Percentiles rank a stretch among this genome's conserved stretches.
Evolutionary conservation across 2,888 invertebrate genomes (phyloP).

Genomic region (Labia minor): DNA sequence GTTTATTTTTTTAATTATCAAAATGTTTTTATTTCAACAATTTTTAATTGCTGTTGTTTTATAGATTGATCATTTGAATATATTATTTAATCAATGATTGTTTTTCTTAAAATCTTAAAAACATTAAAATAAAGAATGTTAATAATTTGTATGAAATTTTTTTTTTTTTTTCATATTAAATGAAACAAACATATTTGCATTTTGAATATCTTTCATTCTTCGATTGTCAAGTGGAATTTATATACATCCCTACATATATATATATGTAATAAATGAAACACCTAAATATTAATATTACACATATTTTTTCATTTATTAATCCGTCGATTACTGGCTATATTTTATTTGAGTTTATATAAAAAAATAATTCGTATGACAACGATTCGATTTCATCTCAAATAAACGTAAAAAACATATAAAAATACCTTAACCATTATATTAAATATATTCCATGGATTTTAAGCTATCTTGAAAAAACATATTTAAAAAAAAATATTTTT

Average conservation of each 20-base stretch:
- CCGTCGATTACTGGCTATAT: not conserved
- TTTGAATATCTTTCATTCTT: too few relatives aligned
- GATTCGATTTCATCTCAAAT: not conserved
- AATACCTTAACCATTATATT: not conserved
- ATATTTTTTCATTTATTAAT: not conserved
- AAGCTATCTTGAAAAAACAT: slow-evolving; percentile 1
- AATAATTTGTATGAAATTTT: too few relatives aligned
- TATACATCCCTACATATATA: not conserved
- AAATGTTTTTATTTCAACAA: too few relatives aligned
- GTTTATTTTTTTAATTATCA: too few relatives aligned
- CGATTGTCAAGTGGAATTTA: too few relatives aligned
- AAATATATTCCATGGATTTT: not conserved
- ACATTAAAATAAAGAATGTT: too few relatives aligned
- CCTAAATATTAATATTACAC: not conserved
- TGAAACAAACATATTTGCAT: too few relatives aligned
- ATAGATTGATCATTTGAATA: too few relatives aligned
- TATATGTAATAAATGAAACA: not conserved
- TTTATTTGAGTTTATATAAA: not conserved
- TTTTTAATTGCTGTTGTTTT: too few relatives aligned
- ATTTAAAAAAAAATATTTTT: not conserved
- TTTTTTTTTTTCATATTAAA: too few relatives aligned
- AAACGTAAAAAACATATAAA: not conserved
- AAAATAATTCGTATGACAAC: not conserved
- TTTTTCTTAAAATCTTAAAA: too few relatives aligned
- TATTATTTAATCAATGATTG: too few relatives aligned